A percentile compares a stretch with the other conserved stretches of the same genome.
These are phyloP conservation scores for Heteromurus nitidus DNA, from an alignment of 2,888 invertebrate genomes.

Conservation along the genomic window DNA sequence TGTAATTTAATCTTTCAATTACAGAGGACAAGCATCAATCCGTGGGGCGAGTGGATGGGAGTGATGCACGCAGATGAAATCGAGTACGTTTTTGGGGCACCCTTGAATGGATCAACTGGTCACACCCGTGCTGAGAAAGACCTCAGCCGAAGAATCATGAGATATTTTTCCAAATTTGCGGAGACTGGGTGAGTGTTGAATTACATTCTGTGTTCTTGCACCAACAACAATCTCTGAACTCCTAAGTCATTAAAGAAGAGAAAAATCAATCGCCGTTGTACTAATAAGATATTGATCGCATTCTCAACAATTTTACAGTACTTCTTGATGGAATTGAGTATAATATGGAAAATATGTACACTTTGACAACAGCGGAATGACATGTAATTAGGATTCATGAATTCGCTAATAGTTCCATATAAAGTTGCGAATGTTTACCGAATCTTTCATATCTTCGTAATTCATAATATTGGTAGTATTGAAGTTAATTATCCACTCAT, in stretches of 20 bases:
- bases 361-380: no score
- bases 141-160: constrained; percentile 93
- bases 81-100: constrained; percentile 97
- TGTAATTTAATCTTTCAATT: constrained; percentile 75
- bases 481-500: no score
- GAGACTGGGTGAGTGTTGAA: constrained; percentile 94
- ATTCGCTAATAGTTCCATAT: no score
- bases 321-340: neutral
- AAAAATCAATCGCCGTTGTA: no score
- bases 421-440: no score
- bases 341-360: no score
- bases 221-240: neutral
- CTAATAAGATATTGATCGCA: no score
- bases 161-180: constrained; percentile 94
- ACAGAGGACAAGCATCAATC: constrained; percentile 91
- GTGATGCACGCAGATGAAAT: constrained; percentile 99
- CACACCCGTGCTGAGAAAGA: constrained; percentile 91
- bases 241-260: neutral
- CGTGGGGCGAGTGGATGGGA: constrained; percentile 99
- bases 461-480: no score
- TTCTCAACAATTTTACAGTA: neutral
- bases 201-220: neutral
- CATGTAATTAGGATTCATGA: no score
- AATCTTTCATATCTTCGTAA: no score
- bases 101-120: constrained; percentile 86